Evolutionary conservation across 2,888 invertebrate species (phyloP).

Genomic region (Caenorhabditis sp.): DNA sequence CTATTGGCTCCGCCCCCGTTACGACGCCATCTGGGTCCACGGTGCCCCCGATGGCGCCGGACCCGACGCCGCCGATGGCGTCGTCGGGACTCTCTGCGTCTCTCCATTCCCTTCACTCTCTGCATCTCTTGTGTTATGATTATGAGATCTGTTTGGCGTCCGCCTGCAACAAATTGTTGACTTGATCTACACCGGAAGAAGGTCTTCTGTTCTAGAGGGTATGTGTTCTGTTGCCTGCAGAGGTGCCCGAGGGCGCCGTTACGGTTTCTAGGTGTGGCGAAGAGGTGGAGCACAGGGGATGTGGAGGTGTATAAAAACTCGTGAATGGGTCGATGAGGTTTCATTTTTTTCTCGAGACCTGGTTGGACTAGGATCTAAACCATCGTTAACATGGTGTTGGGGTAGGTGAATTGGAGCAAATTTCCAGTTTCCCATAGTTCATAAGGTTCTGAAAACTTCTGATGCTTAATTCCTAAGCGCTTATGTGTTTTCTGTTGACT

Average conservation of each 20-base stretch:
- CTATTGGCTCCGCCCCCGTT: neutral
- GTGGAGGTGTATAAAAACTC: no score
- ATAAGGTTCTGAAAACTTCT: no score
- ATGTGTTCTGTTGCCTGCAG: conserved; percentile 13
- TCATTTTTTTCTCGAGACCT: no score
- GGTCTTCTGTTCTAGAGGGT: neutral
- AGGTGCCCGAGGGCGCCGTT: conserved; percentile 19
- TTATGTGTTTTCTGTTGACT: no score
- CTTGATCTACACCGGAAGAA: conserved; percentile 25
- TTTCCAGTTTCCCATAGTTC: no score
- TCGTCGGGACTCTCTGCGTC: conserved; percentile 22
- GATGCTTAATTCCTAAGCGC: no score
- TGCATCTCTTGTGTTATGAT: conserved; percentile 24
- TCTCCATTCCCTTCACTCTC: neutral
- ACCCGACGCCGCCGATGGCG: conserved; percentile 35
- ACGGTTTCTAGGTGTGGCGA: conserved; percentile 36
- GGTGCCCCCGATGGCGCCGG: conserved; percentile 31
- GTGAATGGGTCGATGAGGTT: no score
- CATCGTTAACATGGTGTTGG: no score
- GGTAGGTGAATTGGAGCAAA: no score
- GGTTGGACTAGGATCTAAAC: no score
- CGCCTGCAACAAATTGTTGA: conserved; percentile 17
- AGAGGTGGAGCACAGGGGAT: neutral
- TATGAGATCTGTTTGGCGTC: conserved; percentile 8
- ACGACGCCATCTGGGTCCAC: neutral